Conservation (phyloP, 2,888 invertebrate genomes). For the Shargacucullia verbasci region DNA sequence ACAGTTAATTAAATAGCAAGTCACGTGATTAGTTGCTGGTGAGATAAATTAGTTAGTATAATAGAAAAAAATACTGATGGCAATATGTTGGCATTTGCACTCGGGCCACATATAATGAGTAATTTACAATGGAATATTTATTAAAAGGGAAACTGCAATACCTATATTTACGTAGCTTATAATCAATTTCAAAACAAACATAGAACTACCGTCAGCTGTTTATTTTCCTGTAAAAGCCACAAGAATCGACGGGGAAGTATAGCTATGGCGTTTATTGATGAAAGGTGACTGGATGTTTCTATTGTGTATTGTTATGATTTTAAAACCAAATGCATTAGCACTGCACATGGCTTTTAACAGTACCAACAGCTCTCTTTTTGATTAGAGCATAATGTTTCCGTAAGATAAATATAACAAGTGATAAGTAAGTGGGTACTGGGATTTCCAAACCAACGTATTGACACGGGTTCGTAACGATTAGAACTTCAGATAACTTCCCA, state of each 20-base stretch:
- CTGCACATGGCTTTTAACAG: conserved; percentile 40
- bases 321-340: conserved; percentile 39
- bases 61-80: too few species aligned
- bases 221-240: conserved; percentile 38
- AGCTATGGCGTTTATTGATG: conserved; percentile 18
- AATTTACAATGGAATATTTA: conserved; percentile 12
- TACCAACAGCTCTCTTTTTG: conserved; percentile 37
- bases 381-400: conserved; percentile 36
- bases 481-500: conserved; percentile 17
- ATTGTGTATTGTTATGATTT: conserved; percentile 50
- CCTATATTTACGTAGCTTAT: conserved; percentile 13
- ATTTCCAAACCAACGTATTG: conserved; percentile 38
- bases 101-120: conserved; percentile 23
- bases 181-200: conserved; percentile 32
- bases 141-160: conserved; percentile 37
- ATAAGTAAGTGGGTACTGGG: conserved; percentile 36
- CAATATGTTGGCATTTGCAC: conserved; percentile 3
- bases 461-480: conserved; percentile 9
- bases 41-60: conserved; percentile 16
- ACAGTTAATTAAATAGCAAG: conserved; percentile 42
- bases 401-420: conserved; percentile 40
- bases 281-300: conserved; percentile 29
- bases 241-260: conserved; percentile 19
- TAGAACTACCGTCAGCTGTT: conserved; percentile 29
- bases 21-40: conserved; percentile 42